A percentile compares a stretch with the other conserved stretches of the same genome.
These are phyloP conservation scores for Alaudala cheleensis DNA, from an alignment of 2,113 vertebrate species.

Conservation along the genomic window DNA sequence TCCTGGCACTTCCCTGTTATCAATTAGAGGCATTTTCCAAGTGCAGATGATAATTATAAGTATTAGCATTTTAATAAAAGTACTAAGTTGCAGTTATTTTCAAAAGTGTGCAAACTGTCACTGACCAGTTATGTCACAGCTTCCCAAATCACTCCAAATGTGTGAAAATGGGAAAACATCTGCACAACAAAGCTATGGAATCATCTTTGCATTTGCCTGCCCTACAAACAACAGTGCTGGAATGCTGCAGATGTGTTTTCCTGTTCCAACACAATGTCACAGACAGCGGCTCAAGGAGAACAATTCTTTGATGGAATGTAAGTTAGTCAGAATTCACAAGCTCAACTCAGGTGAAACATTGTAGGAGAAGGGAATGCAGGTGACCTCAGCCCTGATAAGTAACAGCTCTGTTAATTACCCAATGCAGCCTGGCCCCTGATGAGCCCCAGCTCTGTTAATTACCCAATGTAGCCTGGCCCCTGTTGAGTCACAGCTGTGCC, in stretches of 20 bases:
- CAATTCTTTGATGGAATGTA: background rate
- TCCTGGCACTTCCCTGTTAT: background rate
- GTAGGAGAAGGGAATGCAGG: too few relatives aligned
- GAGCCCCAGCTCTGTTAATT: too few relatives aligned
- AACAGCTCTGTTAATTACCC: too few relatives aligned
- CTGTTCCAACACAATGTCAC: rapidly evolving
- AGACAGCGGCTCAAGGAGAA: background rate
- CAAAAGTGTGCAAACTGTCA: background rate
- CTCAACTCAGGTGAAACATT: background rate
- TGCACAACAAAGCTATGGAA: background rate
- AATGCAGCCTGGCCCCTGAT: too few relatives aligned
- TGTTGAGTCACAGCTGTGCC: too few relatives aligned
- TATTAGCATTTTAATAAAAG: slow-evolving; percentile 13
- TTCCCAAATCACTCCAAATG: background rate
- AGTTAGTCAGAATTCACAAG: background rate
- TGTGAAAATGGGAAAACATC: background rate
- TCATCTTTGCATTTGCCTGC: background rate
- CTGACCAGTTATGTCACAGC: background rate
- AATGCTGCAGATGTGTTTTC: background rate
- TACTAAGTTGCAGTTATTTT: background rate
- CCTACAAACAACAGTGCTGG: background rate
- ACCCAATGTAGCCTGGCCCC: too few relatives aligned
- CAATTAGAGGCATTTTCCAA: background rate
- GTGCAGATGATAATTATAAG: background rate
- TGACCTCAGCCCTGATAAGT: too few relatives aligned